phyloP scores from a whole-genome alignment of 2,113 vertebrate species.

The Prolemur simus region DNA sequence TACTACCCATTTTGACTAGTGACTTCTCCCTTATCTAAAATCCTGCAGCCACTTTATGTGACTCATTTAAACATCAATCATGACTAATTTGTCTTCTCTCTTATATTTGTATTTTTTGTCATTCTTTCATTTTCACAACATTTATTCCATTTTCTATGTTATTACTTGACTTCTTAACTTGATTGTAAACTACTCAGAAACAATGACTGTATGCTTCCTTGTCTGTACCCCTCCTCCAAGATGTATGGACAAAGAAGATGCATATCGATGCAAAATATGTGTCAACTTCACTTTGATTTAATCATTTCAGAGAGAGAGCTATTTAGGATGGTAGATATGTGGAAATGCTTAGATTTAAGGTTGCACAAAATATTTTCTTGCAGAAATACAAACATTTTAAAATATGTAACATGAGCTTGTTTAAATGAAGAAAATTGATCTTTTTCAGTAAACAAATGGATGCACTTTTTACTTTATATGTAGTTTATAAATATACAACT shows the following conservation, averaged over 20 bases:
- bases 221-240: background rate
- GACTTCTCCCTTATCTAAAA: background rate
- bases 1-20: background rate
- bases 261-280: background rate
- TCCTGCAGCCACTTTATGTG: background rate
- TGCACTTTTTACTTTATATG: background rate
- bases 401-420: background rate
- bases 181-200: background rate
- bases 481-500: background rate
- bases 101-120: background rate
- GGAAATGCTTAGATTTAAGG: background rate
- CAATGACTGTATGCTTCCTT: background rate
- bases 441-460: background rate
- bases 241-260: background rate
- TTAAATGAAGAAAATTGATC: background rate
- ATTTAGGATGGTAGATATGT: background rate
- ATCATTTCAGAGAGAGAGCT: background rate
- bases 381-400: conserved; percentile 2
- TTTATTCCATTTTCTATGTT: background rate
- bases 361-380: background rate
- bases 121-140: background rate
- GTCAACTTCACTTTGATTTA: background rate
- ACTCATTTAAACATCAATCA: background rate
- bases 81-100: background rate
- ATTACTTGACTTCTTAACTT: background rate